phyloP scores from a whole-genome alignment of 2,888 invertebrate genomes.

The Dryococelus australis region DNA sequence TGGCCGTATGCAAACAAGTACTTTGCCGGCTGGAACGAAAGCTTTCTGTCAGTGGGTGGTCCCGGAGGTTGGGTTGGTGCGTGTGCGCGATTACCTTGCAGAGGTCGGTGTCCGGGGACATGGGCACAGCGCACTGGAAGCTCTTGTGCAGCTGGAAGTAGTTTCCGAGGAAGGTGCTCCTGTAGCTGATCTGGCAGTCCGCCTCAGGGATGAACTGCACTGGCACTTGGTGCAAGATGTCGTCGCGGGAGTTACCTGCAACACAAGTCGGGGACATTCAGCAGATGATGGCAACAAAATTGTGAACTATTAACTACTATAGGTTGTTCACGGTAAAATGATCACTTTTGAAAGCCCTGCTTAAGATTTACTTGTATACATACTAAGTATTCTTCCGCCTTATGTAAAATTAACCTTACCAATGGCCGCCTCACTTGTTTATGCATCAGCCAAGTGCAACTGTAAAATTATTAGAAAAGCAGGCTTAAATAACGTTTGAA shows the following conservation, averaged over 20 bases:
- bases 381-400: no score
- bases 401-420: no score
- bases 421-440: no score
- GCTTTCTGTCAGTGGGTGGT: no score
- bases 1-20: no score
- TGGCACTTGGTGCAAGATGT: conserved; percentile 76
- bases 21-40: no score
- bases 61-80: no score
- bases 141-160: conserved; percentile 67
- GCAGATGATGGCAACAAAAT: not conserved
- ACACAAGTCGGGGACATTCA: conserved; percentile 39
- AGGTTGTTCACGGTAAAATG: not conserved
- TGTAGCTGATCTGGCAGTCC: conserved; percentile 68
- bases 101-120: conserved; percentile 71
- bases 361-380: no score
- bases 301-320: not conserved
- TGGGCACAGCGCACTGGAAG: conserved; percentile 73
- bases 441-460: no score
- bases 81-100: conserved; percentile 70
- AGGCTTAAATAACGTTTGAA: no score
- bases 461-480: conserved; percentile 33
- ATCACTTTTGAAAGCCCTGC: no score
- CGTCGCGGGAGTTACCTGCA: conserved; percentile 76
- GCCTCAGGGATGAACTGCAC: conserved; percentile 69
- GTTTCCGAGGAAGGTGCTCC: conserved; percentile 63